Evolutionary conservation across 2,113 vertebrate genomes (phyloP), one percentile per base, ranked within the genome.

Genomic region (Leptobrachium leishanense): DNA sequence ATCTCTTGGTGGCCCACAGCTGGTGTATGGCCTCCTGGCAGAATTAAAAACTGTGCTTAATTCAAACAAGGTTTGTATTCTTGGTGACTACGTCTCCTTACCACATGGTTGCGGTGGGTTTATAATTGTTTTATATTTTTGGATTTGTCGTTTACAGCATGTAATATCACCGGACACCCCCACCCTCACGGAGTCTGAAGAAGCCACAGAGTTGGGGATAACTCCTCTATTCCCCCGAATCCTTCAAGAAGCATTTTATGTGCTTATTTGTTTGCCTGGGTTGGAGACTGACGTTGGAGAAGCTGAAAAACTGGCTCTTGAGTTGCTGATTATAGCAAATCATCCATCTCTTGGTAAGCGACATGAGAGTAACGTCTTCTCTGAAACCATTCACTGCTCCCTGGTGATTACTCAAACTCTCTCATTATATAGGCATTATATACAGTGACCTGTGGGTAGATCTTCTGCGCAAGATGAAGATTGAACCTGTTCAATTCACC

Each of bases 341-440:
- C 98, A 99, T 83, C 96, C 96, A 1, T 98, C 95, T 41, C 87
- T 99, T 84, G 95, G 98, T 99, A 84, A 44, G 84, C 13, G 39
- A 3, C 94, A 96, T 97, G 84, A 41, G 83, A 5, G 0, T 41
- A 39, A 12, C 15, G 53, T 39, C 13, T 0, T 76, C 43, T 75
- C 13, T 76, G 10, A 10, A 3, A 64, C 3, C 43, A 75, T 31
- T 69, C 77, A 74, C 66, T 42, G 43, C 68, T 67, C 10, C 3
- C 55, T 13, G 55, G 6, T 70, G 77, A 50, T 20, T 15, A 64
- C 46, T 72, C 5, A 40, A 10, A 10, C 2, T 12, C 7, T 20
- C 10, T 53, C 80, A 31, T 83, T 43, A 75, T 10, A 62, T 80
- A 98, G 96, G 95, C 82, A 88, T 87, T 64, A 89, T 90, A 46